phyloP scores from a whole-genome alignment of 92 coral and sea anemone species.

The Meandrina meandrites region DNA sequence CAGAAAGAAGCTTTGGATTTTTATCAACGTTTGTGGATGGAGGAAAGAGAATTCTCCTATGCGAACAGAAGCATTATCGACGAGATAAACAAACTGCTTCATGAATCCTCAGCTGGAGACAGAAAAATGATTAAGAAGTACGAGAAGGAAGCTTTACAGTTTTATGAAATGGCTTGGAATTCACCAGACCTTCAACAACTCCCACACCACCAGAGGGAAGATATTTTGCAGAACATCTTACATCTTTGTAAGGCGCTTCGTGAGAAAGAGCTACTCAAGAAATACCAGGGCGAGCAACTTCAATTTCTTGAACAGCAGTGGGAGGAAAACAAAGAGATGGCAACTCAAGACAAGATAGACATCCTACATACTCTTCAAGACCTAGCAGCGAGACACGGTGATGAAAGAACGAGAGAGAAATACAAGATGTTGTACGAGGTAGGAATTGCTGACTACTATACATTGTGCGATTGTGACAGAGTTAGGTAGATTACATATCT shows the following conservation, averaged over 20 bases:
- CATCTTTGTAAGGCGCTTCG: not conserved
- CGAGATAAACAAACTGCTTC: constrained; percentile 2
- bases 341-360: constrained; percentile 5
- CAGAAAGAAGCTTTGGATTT: constrained; percentile 24
- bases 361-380: not conserved
- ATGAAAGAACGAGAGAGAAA: not conserved
- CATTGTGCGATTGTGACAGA: not conserved
- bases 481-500: not conserved
- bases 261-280: constrained; percentile 10
- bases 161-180: constrained; percentile 29
- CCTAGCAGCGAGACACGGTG: not conserved
- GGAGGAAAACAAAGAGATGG: not conserved
- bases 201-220: constrained; percentile 1
- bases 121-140: constrained; percentile 13
- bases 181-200: constrained; percentile 15
- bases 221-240: not conserved
- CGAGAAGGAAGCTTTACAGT: constrained; percentile 4
- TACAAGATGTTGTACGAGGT: constrained; percentile 1
- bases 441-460: not conserved
- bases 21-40: constrained; percentile 10
- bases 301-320: not conserved
- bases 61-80: constrained; percentile 16
- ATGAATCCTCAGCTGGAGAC: constrained; percentile 1
- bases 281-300: not conserved
- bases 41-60: constrained; percentile 11